phyloP scores from a whole-genome alignment of 2,113 vertebrate genomes.

The Pachypanchax playfairii region DNA sequence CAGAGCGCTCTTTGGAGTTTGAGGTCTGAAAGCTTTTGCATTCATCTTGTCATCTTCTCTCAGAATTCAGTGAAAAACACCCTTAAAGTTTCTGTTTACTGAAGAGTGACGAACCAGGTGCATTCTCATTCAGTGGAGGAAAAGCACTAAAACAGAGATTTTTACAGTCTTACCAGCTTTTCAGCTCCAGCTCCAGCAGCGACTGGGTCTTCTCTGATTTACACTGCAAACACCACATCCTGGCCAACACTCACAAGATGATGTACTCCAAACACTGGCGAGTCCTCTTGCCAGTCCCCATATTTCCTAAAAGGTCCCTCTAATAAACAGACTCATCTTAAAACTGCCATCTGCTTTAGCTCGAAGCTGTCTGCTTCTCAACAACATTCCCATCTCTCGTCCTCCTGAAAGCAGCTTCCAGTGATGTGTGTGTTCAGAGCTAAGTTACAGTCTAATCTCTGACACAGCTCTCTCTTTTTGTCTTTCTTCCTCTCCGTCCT shows the following conservation, averaged over 20 bases:
- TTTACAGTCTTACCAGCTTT: slow-evolving; percentile 85
- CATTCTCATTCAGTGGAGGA: slow-evolving; percentile 44
- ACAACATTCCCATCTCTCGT: slow-evolving; percentile 49
- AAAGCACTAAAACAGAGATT: slow-evolving; percentile 22
- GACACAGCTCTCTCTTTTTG: slow-evolving; percentile 65
- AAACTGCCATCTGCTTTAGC: slow-evolving; percentile 26
- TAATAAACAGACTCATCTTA: slow-evolving; percentile 27
- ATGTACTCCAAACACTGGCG: slow-evolving; percentile 56
- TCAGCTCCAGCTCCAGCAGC: slow-evolving; percentile 91
- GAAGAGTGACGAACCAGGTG: slow-evolving; percentile 38
- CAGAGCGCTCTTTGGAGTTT: slow-evolving; percentile 17
- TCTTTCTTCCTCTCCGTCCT: slow-evolving; percentile 56
- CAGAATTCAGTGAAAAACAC: slow-evolving; percentile 3
- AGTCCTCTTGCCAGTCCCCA: slow-evolving; percentile 41
- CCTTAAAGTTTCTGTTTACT: slow-evolving; percentile 27
- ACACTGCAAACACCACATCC: slow-evolving; percentile 98
- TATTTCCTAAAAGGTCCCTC: slow-evolving; percentile 35
- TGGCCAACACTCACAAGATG: slow-evolving; percentile 51
- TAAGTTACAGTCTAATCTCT: slow-evolving; percentile 60
- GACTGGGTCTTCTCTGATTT: slow-evolving; percentile 94
- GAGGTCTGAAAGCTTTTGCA: background rate
- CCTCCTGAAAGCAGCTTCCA: slow-evolving; percentile 23
- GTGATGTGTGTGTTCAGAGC: slow-evolving; percentile 14
- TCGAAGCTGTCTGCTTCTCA: slow-evolving; percentile 16
- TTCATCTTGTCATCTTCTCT: slow-evolving; percentile 4